Evolutionary conservation across 2,888 invertebrate genomes (phyloP).

Genomic region (Diarsia mendica): DNA sequence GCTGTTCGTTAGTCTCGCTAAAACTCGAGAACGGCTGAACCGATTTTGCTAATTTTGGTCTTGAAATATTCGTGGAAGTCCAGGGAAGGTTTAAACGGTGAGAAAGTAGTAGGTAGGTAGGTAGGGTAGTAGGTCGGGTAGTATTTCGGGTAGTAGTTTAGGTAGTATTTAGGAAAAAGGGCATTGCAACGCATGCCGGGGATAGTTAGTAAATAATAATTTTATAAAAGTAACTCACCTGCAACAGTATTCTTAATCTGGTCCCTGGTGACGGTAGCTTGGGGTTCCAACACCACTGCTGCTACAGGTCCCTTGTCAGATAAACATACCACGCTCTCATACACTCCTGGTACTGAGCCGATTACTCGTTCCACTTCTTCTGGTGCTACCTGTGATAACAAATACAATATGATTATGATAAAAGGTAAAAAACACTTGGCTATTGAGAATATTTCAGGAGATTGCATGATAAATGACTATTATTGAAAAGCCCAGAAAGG

Average conservation of each 20-base stretch:
- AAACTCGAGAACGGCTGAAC: no score
- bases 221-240: conserved; percentile 63
- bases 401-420: not conserved
- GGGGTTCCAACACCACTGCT: conserved; percentile 64
- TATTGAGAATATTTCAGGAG: not conserved
- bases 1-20: no score
- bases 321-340: conserved; percentile 70
- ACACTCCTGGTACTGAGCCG: conserved; percentile 71
- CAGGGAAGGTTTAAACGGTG: no score
- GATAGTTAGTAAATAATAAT: no score
- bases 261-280: conserved; percentile 56
- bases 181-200: no score
- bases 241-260: conserved; percentile 71
- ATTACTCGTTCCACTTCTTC: conserved; percentile 78
- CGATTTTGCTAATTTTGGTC: no score
- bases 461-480: not conserved
- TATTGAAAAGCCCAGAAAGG: not conserved
- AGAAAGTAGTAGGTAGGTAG: no score
- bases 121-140: no score
- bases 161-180: no score
- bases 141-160: no score
- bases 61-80: no score
- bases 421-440: not conserved
- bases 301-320: conserved; percentile 74
- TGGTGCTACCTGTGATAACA: conserved; percentile 64